phyloP scores from a whole-genome alignment of 2,888 invertebrate species.

The Halictus ligatus region DNA sequence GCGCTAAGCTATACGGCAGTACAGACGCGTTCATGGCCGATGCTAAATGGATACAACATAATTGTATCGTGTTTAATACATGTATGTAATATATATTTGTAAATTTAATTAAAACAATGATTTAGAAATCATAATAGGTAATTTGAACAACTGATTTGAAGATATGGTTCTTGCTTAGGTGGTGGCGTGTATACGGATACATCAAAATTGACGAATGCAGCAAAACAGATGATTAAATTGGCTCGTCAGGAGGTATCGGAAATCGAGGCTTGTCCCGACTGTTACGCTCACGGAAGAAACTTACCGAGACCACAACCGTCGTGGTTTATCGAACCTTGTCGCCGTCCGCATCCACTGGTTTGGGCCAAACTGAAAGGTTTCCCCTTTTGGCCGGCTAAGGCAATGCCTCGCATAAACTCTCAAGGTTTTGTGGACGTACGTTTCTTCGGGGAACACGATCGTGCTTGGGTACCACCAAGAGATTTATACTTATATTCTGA shows the following conservation, averaged over 20 bases:
- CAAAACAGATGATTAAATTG: slow-evolving; percentile 92
- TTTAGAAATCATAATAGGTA: not conserved
- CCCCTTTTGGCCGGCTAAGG: slow-evolving; percentile 99
- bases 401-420: slow-evolving; percentile 89
- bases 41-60: slow-evolving; percentile 97
- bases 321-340: slow-evolving; percentile 97
- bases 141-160: slow-evolving; percentile 11
- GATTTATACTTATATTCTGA: slow-evolving; percentile 94
- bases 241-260: slow-evolving; percentile 95
- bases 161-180: slow-evolving; percentile 84
- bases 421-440: slow-evolving; percentile 93
- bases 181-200: slow-evolving; percentile 85
- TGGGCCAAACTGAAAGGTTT: slow-evolving; percentile 99
- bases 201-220: slow-evolving; percentile 91
- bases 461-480: slow-evolving; percentile 94
- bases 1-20: slow-evolving; percentile 91
- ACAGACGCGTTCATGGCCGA: slow-evolving; percentile 96
- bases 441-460: slow-evolving; percentile 98
- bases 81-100: slow-evolving; percentile 86
- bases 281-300: slow-evolving; percentile 93
- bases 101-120: not conserved
- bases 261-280: slow-evolving; percentile 97
- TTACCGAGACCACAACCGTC: slow-evolving; percentile 86
- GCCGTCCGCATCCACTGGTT: slow-evolving; percentile 94
- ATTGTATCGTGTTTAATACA: slow-evolving; percentile 95